Percentiles rank a stretch among this genome's conserved stretches.
Conservation (phyloP, 2,113 vertebrate species). For the Forbesichthys papilliferus region DNA sequence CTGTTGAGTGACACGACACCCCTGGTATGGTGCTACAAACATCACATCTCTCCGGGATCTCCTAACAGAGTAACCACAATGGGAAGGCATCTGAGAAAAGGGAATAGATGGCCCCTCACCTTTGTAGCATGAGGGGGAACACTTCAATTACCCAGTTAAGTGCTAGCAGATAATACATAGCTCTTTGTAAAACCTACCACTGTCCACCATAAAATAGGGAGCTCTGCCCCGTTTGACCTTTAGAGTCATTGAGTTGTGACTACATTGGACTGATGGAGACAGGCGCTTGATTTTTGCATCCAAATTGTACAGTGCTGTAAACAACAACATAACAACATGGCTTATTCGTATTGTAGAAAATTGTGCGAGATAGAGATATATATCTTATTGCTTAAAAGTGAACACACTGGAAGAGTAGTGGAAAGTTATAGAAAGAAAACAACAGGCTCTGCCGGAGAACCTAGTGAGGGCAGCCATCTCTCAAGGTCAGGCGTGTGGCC, state of each 20-base stretch:
- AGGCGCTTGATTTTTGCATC: background rate
- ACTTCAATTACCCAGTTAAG: background rate
- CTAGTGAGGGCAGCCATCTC: too few relatives aligned
- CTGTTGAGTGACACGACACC: constrained; percentile 52
- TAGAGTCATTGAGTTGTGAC: constrained; percentile 28
- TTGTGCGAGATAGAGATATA: too few relatives aligned
- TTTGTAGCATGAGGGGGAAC: constrained; percentile 12
- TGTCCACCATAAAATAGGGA: constrained; percentile 40
- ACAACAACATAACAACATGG: background rate
- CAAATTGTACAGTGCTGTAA: background rate
- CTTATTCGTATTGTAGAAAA: background rate
- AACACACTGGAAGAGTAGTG: too few relatives aligned
- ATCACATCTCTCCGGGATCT: constrained; percentile 39
- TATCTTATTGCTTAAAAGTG: too few relatives aligned
- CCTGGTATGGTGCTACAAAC: constrained; percentile 44
- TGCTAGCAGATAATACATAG: background rate
- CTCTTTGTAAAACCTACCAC: constrained; percentile 14
- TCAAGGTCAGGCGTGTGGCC: too few relatives aligned
- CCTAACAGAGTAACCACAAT: constrained; percentile 54
- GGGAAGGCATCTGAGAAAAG: constrained; percentile 44
- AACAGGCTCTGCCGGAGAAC: too few relatives aligned
- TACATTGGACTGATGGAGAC: constrained; percentile 31
- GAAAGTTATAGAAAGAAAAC: too few relatives aligned
- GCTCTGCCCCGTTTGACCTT: background rate
- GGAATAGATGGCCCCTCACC: constrained; percentile 32